Conservation (phyloP, 2,113 vertebrate genomes). For the Bombycilla garrulus region DNA sequence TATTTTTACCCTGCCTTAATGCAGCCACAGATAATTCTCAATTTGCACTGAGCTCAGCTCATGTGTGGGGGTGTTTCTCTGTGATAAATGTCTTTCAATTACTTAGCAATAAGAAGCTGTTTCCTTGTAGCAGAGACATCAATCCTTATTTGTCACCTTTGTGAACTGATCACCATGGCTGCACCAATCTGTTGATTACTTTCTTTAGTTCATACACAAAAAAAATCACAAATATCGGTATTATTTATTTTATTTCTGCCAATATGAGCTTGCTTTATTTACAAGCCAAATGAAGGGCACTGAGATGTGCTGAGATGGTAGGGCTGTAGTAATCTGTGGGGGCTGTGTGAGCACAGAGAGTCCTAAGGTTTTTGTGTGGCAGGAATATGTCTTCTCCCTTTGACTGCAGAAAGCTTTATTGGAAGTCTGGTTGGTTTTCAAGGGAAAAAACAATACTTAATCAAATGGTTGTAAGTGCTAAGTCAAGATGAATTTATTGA, state of each 20-base stretch:
- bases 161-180: background rate
- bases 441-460: background rate
- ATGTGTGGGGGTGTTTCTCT: background rate
- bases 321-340: background rate
- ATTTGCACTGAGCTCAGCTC: background rate
- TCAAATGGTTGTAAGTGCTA: background rate
- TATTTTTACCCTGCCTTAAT: background rate
- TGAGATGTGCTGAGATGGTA: background rate
- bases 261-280: background rate
- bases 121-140: background rate
- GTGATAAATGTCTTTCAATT: conserved; percentile 30
- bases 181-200: background rate
- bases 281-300: background rate
- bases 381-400: background rate
- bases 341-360: background rate
- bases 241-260: background rate
- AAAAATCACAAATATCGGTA: background rate
- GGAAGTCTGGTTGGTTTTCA: background rate
- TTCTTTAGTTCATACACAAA: background rate
- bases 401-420: background rate
- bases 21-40: background rate
- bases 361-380: background rate
- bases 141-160: conserved; percentile 6
- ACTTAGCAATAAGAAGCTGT: background rate
- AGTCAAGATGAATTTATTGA: background rate